Evolutionary conservation across 1,140 invertebrate genomes (phyloP).

Genomic region (Agrilus planipennis): DNA sequence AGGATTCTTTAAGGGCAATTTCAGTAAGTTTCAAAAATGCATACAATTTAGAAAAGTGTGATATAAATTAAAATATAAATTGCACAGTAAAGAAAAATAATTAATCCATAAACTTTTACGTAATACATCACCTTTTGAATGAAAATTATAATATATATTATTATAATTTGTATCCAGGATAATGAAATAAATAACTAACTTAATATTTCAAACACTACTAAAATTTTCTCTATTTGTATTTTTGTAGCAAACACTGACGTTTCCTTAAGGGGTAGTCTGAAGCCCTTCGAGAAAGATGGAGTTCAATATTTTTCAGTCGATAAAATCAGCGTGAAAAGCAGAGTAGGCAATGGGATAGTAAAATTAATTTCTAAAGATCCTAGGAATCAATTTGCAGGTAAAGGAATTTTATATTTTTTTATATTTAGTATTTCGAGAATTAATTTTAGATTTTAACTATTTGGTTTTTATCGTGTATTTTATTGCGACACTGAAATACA

Average conservation of each 20-base stretch:
- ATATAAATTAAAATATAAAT: no score
- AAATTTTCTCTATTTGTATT: no score
- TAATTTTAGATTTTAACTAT: neutral
- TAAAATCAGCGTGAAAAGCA: conserved; percentile 46
- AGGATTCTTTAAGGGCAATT: conserved; percentile 54
- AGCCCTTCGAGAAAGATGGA: conserved; percentile 44
- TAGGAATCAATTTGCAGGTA: conserved; percentile 35
- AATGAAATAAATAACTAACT: no score
- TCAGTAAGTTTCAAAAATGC: conserved; percentile 45
- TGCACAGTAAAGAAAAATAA: neutral
- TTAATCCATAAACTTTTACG: neutral
- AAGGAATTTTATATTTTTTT: no score
- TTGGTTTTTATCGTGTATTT: no score
- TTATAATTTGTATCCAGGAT: no score
- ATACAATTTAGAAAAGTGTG: neutral
- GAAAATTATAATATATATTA: neutral
- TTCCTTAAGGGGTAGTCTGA: conserved; percentile 29
- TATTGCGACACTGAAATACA: no score
- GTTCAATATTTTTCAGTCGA: conserved; percentile 46
- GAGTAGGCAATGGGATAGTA: conserved; percentile 47
- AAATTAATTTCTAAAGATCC: conserved; percentile 36
- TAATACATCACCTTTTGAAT: neutral
- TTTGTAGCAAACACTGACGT: conserved; percentile 27
- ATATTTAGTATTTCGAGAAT: neutral
- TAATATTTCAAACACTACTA: no score